A percentile compares a stretch with the other conserved stretches of the same genome.
phyloP scores from a whole-genome alignment of 1,140 invertebrate species.

The Marisa cornuarietis region DNA sequence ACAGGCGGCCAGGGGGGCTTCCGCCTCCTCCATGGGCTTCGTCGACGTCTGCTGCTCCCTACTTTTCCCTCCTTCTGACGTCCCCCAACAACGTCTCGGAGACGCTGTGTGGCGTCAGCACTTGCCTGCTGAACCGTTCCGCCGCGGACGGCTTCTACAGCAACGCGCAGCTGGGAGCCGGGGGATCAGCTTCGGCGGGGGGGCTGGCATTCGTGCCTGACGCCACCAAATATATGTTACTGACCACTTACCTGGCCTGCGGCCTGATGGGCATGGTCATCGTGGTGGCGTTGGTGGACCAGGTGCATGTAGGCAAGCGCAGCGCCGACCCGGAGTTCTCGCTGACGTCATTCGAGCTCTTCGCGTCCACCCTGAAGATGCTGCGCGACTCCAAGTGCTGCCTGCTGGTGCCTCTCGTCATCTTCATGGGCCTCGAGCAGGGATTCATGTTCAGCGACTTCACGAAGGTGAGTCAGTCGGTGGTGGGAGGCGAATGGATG shows the following conservation, averaged over 20 bases:
- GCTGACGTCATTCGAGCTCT: conserved; percentile 46
- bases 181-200: conserved; percentile 26
- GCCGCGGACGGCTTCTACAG: conserved; percentile 28
- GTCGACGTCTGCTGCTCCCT: conserved; percentile 1
- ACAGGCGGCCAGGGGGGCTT: no score
- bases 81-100: not conserved
- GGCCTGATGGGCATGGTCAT: conserved; percentile 57
- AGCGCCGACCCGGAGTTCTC: conserved; percentile 30
- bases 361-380: conserved; percentile 55
- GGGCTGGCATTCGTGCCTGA: conserved; percentile 41
- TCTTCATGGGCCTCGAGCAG: conserved; percentile 66
- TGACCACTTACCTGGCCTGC: conserved; percentile 58
- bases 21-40: no score
- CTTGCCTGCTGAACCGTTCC: conserved; percentile 33
- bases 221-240: conserved; percentile 51
- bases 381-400: conserved; percentile 61
- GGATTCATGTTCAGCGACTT: conserved; percentile 67
- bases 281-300: conserved; percentile 53
- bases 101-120: conserved; percentile 24
- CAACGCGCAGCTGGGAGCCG: conserved; percentile 34
- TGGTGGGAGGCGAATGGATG: no score
- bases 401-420: conserved; percentile 62
- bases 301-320: conserved; percentile 32
- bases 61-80: not conserved
- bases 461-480: conserved; percentile 59